Evolutionary conservation across 2,797 vertebrate genomes (phyloP).

Genomic region (Phrynocephalus vlangalii): DNA sequence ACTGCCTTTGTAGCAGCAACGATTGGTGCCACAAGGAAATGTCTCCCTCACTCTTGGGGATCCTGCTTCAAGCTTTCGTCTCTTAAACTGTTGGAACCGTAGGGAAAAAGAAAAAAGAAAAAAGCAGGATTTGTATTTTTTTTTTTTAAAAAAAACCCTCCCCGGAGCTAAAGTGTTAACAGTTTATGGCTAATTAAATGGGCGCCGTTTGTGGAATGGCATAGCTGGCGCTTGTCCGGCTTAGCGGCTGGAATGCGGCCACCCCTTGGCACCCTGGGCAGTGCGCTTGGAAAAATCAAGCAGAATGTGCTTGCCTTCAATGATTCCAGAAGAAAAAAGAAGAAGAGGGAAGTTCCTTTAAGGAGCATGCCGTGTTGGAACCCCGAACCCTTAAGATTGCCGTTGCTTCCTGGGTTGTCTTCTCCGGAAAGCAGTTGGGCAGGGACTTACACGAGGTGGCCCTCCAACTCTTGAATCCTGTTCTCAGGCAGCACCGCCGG

Average conservation of each 20-base stretch:
- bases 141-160: not conserved
- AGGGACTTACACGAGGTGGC: not conserved
- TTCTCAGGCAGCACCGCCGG: not conserved
- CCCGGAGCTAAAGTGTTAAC: slow-evolving; percentile 26
- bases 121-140: slow-evolving; percentile 35
- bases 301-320: not conserved
- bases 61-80: slow-evolving; percentile 46
- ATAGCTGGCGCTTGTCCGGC: not conserved
- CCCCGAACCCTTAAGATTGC: too few species aligned
- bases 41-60: slow-evolving; percentile 8
- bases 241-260: not conserved
- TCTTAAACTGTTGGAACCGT: slow-evolving; percentile 53
- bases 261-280: not conserved
- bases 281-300: slow-evolving; percentile 21
- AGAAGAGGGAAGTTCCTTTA: too few species aligned
- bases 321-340: not conserved
- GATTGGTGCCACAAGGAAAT: not conserved
- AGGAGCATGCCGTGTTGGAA: too few species aligned
- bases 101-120: slow-evolving; percentile 46
- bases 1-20: too few species aligned
- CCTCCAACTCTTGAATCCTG: not conserved
- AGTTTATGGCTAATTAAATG: slow-evolving; percentile 37
- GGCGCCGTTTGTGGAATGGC: slow-evolving; percentile 11
- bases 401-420: too few species aligned
- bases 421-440: not conserved